Base-by-base conservation (phyloP, 2,888 invertebrate genomes). In the Crioceris asparagi region DNA sequence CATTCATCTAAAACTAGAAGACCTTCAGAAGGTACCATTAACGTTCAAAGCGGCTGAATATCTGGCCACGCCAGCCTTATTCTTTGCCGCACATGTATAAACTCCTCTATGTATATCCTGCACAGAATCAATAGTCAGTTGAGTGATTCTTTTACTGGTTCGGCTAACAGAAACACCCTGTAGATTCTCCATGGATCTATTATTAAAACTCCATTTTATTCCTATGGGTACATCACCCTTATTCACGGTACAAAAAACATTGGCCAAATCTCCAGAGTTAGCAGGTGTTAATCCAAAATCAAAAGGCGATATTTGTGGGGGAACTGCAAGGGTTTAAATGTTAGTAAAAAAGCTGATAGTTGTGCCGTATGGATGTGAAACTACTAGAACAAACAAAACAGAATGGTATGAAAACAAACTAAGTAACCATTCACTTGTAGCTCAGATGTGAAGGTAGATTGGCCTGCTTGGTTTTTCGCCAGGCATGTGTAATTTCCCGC, bases 401-500 rank as follows among this genome's bases (percentile, higher is more conserved):
- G 12, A 12, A 26, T 3, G 26, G 3, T n/a, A 26, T 26, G 51
- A 46, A 39, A 47, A 19, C 25, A 39, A 36, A 40, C 19, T 32
- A 31, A 10, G 21, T 7, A 10, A 44, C 32, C 43, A 32, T 41
- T 41, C 34, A 41, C 38, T 63, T 74, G 71, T 51, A 86, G 70
- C 55, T 55, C 44, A 2, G 62, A 49, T 19, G 53, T 51, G 40
- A 54, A 55, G 10, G 40, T 40, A 14, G 52, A 43, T 25, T 46
- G 40, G 30, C 63, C 63, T 21, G 61, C 65, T 36, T 36, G 44
- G 40, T 65, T 65, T 16, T 40, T 71, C 36, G 82, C 84, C 54
- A 74, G 71, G 64, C 85, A 85, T 43, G 77, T 75, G 61, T 83
- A 85, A 52, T 75, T 77, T 51, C 84, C 85, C 50, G 79, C 75